These are phyloP conservation scores for Heliornis fulica DNA, from an alignment of 2,113 vertebrate species.

Conservation along the genomic window DNA sequence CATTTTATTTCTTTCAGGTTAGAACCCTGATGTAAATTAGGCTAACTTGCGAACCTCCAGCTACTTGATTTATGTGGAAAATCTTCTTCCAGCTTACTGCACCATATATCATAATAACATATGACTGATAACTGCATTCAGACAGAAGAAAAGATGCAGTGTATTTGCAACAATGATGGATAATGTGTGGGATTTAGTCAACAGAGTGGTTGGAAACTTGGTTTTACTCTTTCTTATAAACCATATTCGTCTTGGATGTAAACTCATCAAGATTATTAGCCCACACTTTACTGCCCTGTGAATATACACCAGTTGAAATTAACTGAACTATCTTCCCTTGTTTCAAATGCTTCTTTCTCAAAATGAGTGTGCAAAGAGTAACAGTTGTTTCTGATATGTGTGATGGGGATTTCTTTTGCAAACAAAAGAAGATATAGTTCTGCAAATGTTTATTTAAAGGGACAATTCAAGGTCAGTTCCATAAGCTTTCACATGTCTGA, in stretches of 20 bases:
- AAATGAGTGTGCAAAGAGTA: neutral
- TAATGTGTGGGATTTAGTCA: neutral
- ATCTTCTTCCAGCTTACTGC: neutral
- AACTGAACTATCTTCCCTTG: neutral
- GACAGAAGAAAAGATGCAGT: neutral
- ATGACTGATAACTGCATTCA: neutral
- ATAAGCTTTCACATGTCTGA: neutral
- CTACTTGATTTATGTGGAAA: slow-evolving; percentile 37
- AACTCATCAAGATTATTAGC: neutral
- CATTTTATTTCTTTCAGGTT: neutral
- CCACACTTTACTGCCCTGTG: neutral
- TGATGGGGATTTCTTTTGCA: neutral
- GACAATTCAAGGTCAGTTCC: neutral
- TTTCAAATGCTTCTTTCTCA: neutral
- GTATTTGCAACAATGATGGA: neutral
- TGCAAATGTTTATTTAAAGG: neutral
- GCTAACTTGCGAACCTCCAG: neutral
- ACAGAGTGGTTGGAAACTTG: neutral
- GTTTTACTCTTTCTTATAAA: neutral
- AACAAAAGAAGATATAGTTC: neutral
- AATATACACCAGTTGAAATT: neutral
- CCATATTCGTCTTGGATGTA: neutral
- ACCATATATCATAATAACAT: neutral
- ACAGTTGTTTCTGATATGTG: neutral
- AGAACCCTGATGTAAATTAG: neutral